These are phyloP conservation scores for Leptinotarsa peninsularis DNA, from an alignment of 2,888 invertebrate genomes.

Conservation along the genomic window DNA sequence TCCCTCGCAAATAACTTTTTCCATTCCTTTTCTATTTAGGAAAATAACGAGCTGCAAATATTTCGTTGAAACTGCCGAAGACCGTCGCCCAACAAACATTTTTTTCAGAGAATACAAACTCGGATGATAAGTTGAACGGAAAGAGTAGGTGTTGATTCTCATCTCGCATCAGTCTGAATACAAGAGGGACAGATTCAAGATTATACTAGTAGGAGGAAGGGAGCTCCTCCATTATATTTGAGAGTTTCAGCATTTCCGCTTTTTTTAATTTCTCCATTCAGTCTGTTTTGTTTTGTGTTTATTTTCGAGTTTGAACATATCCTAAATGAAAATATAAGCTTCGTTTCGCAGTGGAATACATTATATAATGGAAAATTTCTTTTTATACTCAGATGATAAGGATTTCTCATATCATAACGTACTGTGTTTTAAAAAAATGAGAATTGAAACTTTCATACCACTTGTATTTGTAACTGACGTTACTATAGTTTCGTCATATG, in stretches of 20 bases:
- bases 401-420: no score
- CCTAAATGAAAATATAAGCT: no score
- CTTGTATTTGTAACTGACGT: no score
- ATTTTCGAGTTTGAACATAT: background rate
- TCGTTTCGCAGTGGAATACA: background rate
- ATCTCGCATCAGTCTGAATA: background rate
- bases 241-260: background rate
- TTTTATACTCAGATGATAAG: no score
- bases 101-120: background rate
- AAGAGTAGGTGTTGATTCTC: background rate
- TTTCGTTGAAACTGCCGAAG: constrained; percentile 29
- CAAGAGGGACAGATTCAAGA: background rate
- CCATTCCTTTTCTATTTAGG: constrained; percentile 38
- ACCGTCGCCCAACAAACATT: constrained; percentile 28
- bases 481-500: no score
- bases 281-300: background rate
- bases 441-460: no score
- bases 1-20: constrained; percentile 34
- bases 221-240: background rate
- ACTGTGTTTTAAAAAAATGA: no score
- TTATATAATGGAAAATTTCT: background rate
- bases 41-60: constrained; percentile 35
- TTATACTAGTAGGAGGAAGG: background rate
- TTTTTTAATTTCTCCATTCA: background rate
- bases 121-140: background rate